phyloP scores from a whole-genome alignment of 1,140 invertebrate genomes.

The Melipona quadrifasciata region DNA sequence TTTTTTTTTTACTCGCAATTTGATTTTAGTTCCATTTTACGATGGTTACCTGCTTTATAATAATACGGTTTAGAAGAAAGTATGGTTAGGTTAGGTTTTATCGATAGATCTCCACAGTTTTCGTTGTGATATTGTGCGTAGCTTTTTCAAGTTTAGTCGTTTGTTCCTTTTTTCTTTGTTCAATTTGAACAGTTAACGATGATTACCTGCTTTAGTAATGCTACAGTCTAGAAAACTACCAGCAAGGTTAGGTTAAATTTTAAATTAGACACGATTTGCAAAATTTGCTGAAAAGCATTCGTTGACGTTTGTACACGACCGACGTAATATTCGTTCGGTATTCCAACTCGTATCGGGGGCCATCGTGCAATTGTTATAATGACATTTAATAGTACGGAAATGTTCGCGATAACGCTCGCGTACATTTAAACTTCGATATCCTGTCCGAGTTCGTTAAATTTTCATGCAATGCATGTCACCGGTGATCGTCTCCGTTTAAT shows the following conservation, averaged over 20 bases:
- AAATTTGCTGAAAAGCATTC: no score
- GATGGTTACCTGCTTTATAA: no score
- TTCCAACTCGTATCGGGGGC: not conserved
- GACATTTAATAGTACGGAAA: not conserved
- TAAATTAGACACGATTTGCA: no score
- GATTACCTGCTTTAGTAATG: no score
- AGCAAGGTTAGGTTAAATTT: no score
- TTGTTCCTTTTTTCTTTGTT: no score
- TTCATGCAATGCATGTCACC: not conserved
- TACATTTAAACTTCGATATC: not conserved
- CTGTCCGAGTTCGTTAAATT: not conserved
- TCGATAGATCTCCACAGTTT: not conserved
- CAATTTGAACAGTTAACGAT: no score
- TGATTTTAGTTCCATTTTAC: no score
- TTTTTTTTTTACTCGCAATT: not conserved
- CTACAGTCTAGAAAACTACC: no score
- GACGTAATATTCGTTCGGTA: not conserved
- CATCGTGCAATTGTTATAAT: no score
- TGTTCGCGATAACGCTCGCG: not conserved
- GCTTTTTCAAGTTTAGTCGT: not conserved
- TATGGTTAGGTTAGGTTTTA: not conserved
- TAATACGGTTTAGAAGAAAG: not conserved
- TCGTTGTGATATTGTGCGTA: no score
- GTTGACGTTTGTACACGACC: no score
- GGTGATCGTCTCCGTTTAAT: not conserved